A percentile compares a stretch with the other conserved stretches of the same genome.
Evolutionary conservation across 2,888 invertebrate species (phyloP).

Genomic region (Adela reaumurella): DNA sequence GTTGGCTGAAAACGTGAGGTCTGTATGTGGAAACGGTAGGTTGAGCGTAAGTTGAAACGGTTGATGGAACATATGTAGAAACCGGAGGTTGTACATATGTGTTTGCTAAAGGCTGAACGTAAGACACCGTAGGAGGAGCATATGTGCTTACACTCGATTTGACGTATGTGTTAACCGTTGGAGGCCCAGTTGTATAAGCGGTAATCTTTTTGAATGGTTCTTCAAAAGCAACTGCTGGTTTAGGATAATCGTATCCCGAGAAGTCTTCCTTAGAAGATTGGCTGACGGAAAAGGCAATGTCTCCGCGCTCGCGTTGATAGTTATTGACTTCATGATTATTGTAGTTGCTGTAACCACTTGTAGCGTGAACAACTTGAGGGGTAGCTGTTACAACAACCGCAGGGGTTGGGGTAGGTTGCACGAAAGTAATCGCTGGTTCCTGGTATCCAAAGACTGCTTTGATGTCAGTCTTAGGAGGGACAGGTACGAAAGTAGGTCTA

Average conservation of each 20-base stretch:
- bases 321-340: background rate
- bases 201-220: constrained; percentile 37
- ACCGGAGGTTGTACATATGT: constrained; percentile 32
- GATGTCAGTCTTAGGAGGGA: constrained; percentile 34
- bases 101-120: no score
- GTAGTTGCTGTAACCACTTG: constrained; percentile 18
- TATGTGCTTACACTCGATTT: constrained; percentile 25
- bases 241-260: constrained; percentile 22
- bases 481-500: constrained; percentile 35
- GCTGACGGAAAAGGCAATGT: background rate
- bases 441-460: constrained; percentile 43
- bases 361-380: constrained; percentile 17
- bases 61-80: constrained; percentile 24
- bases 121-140: constrained; percentile 23
- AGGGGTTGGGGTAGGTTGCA: constrained; percentile 39
- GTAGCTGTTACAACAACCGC: constrained; percentile 26
- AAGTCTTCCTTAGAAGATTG: constrained; percentile 15
- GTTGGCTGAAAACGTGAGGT: constrained; percentile 28
- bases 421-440: constrained; percentile 39
- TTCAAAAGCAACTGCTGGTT: constrained; percentile 35
- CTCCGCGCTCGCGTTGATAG: background rate
- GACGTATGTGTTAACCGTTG: constrained; percentile 21
- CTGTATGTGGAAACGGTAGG: constrained; percentile 25
- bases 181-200: constrained; percentile 39
- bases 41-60: constrained; percentile 19